Base-by-base conservation (phyloP, 2,888 invertebrate genomes). In the Gisinianus flammeolus region DNA sequence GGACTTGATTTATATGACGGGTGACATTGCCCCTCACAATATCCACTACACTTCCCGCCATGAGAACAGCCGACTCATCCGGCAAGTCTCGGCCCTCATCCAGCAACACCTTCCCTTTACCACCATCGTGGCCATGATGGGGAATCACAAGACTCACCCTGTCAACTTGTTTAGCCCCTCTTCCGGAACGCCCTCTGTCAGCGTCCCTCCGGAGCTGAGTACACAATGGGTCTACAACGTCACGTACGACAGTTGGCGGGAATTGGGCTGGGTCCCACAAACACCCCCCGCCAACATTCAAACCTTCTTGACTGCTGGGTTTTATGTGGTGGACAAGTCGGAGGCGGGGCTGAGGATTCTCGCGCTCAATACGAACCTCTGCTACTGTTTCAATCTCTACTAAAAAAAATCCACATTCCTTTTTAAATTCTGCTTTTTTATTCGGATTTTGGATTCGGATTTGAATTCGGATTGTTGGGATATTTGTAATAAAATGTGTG, bases 131-230 rank as follows among this genome's bases (percentile, higher is more conserved):
- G 87, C 89, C 76, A 86, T 88, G 0, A 82, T 90, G 3, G 90
- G 90, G 6, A 90, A 90, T 85, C 90, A 90, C 81, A 90, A 90
- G 84, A 87, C 88, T 67, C 87, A 88, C 35, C 90, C 90, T 0
- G 88, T 88, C 33, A 88, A 89, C 85, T 88, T 88, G 89, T 89
- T 35, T 31, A n/a, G n/a, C n/a, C 1, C 33, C 26, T 35, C 3
- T n/a, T 35, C 35, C 4, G 26, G n/a, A 30, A n/a, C 33, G 62
- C 12, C 62, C 62, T 26, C 62, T 12, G 2, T n/a, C n/a, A 86
- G 85, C 73, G 86, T 88, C 35, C 83, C 83, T 0, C 84, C 82
- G n/a, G 85, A 87, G 19, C 79, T 87, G 28, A 85, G 86, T 26
- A 86, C 88, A 30, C 84, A 85, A 0, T 90, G 90, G 89, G 84